Evolutionary conservation across 2,888 invertebrate species (phyloP).

Genomic region (Ophioninae sp.): DNA sequence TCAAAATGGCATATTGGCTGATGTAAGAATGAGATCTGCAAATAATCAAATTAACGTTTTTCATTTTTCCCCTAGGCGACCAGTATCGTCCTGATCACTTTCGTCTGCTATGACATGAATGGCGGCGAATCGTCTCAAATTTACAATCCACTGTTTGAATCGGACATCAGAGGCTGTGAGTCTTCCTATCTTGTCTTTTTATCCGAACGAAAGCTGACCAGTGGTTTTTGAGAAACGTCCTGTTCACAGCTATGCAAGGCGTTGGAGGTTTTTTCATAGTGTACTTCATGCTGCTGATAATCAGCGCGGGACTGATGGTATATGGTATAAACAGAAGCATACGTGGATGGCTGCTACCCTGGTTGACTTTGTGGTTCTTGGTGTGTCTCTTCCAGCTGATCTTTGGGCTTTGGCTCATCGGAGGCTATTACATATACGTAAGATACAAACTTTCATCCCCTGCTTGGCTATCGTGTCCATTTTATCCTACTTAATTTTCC

Average conservation of each 20-base stretch:
- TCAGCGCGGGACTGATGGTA: constrained; percentile 84
- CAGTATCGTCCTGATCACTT: constrained; percentile 88
- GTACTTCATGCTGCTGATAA: constrained; percentile 83
- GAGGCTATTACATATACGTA: constrained; percentile 95
- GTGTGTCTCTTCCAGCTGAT: constrained; percentile 89
- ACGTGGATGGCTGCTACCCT: constrained; percentile 91
- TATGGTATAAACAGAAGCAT: constrained; percentile 86
- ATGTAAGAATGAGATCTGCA: too few relatives aligned
- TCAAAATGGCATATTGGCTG: too few relatives aligned
- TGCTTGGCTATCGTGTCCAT: not conserved
- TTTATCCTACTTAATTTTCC: constrained; percentile 3
- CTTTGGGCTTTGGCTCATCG: constrained; percentile 92
- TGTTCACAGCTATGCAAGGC: constrained; percentile 86
- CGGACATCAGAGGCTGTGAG: constrained; percentile 90
- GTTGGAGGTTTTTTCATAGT: constrained; percentile 86
- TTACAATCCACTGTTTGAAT: constrained; percentile 94
- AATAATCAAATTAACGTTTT: not conserved
- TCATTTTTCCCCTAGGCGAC: constrained; percentile 82
- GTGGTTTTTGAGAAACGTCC: not conserved
- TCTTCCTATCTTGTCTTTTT: constrained; percentile 67
- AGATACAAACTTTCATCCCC: constrained; percentile 79
- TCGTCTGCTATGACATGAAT: constrained; percentile 88
- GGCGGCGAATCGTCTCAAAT: constrained; percentile 96
- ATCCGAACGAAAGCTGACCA: not conserved
- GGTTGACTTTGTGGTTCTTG: constrained; percentile 87